A percentile compares a stretch with the other conserved stretches of the same genome.
Evolutionary conservation across 2,797 vertebrate genomes (phyloP).

Genomic region (Kryptopterus vitreolus): DNA sequence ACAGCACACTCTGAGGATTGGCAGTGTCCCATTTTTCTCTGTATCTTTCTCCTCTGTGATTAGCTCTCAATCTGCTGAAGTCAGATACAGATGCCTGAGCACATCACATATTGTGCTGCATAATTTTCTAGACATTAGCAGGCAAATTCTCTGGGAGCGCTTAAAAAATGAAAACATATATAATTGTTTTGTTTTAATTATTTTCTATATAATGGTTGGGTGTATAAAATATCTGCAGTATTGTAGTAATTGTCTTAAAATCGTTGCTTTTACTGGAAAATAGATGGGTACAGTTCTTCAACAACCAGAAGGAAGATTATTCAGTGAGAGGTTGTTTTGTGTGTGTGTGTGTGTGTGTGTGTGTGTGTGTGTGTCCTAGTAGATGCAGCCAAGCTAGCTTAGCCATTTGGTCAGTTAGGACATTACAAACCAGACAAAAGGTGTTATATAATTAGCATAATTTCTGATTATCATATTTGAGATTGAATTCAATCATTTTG

Average conservation of each 20-base stretch:
- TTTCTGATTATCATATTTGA: too few species aligned
- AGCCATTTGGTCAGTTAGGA: neutral
- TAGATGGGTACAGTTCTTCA: neutral
- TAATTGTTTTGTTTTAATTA: neutral
- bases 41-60: slow-evolving; percentile 18
- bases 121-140: slow-evolving; percentile 21
- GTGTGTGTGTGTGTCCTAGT: neutral
- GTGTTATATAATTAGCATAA: neutral
- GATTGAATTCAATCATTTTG: neutral
- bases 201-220: neutral
- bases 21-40: slow-evolving; percentile 22
- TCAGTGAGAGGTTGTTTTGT: neutral
- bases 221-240: neutral
- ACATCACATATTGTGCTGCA: slow-evolving; percentile 16
- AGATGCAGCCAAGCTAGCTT: neutral
- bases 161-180: neutral
- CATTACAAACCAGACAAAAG: neutral
- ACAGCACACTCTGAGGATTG: slow-evolving; percentile 31
- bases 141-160: neutral
- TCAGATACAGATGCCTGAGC: slow-evolving; percentile 25
- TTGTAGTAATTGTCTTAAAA: neutral
- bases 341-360: too few species aligned
- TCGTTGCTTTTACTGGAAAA: neutral
- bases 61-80: slow-evolving; percentile 36
- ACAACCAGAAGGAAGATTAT: slow-evolving; percentile 1